Percentiles rank a stretch among this genome's conserved stretches.
Conservation (phyloP, 2,888 invertebrate species). For the Shargacucullia verbasci region DNA sequence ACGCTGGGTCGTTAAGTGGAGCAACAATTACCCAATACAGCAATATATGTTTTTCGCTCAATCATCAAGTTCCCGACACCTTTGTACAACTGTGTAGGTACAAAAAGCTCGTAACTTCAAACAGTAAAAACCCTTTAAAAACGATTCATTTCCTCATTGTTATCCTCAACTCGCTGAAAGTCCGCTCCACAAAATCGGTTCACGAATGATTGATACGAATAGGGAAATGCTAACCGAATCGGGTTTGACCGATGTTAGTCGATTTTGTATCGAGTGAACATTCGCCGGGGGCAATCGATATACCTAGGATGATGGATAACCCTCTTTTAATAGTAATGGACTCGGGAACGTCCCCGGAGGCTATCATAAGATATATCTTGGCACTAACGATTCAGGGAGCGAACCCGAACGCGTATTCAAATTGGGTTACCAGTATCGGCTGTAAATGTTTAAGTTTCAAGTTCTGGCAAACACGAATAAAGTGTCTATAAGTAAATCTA, state of each 20-base stretch:
- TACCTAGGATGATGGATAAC: conserved; percentile 53
- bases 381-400: conserved; percentile 45
- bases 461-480: conserved; percentile 32
- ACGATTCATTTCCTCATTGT: conserved; percentile 15
- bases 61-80: not conserved
- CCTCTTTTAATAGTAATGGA: conserved; percentile 59
- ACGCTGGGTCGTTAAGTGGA: too few relatives aligned
- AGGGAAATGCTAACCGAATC: conserved; percentile 56
- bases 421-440: conserved; percentile 25
- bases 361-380: conserved; percentile 50
- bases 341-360: conserved; percentile 30
- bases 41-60: too few relatives aligned
- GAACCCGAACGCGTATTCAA: conserved; percentile 38
- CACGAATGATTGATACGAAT: conserved; percentile 59
- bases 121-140: conserved; percentile 16
- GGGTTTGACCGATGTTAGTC: conserved; percentile 60
- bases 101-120: conserved; percentile 15
- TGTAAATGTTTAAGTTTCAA: conserved; percentile 27
- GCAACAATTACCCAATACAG: too few relatives aligned
- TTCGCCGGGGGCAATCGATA: conserved; percentile 35
- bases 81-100: not conserved
- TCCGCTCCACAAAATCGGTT: conserved; percentile 28
- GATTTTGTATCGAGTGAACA: conserved; percentile 60
- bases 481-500: conserved; percentile 25
- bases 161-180: conserved; percentile 31